Evolutionary conservation across 2,797 vertebrate species (phyloP), one percentile per base, ranked within the genome.

Genomic region (Tympanoctomys barrerae): DNA sequence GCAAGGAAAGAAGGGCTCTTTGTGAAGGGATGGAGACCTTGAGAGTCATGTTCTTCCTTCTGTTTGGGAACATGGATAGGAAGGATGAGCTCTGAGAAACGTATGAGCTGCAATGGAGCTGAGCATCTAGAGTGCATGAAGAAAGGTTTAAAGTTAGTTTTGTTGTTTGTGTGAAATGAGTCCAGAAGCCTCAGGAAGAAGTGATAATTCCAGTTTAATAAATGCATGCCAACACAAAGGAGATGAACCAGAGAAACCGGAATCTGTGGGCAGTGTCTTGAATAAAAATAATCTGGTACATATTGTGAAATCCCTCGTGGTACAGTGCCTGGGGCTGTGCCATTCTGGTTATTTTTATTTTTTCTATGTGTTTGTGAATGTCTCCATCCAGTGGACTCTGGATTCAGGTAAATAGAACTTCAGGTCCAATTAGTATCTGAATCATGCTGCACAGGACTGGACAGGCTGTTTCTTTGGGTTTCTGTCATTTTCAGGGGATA

Each of bases 211-310:
- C 75, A 94, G 68, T 82, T 93, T 86, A 94, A 83, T 92, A 77
- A 93, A 70, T 78, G 88, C 87, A 85, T 85, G 22, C 59, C 36
- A 86, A 79, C n/a, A 39, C 16, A 62, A 87, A 92, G 52, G 80
- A 91, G 84, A 71, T 75, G 80, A 97, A 89, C 87, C 54, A 87
- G 82, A 97, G 77, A 90, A 96, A 92, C 91, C 75, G 31, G 81
- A 95, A 92, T 89, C 83, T 88, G 71, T 4, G 4, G 62, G 82
- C 70, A 94, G 81, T 26, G 31, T 88, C 71, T 46, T 26, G 26
- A 90, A 90, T 46, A 96, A 71, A 94, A 94, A 75, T 57, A 82
- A 90, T 49, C 87, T 36, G 33, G 54, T 87, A 57, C 66, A 16
- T 57, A 21, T 54, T 91, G 42, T 14, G 75, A 94, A 95, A 70